These are phyloP conservation scores for Oenanthe oenanthe DNA, from an alignment of 2,113 vertebrate genomes.

Conservation along the genomic window DNA sequence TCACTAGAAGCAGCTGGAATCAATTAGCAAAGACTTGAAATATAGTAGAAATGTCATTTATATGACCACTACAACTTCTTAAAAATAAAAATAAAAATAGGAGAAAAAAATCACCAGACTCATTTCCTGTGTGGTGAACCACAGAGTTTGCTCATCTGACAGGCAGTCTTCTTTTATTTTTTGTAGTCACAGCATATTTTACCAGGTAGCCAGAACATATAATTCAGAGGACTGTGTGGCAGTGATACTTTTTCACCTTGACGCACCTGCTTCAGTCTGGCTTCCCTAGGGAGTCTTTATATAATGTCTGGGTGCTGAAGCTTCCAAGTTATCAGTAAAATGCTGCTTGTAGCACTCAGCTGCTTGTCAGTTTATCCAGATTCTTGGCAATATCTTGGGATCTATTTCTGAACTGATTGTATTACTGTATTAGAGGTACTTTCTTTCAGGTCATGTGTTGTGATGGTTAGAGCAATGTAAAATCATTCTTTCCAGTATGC, in stretches of 20 bases:
- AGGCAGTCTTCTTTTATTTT: neutral
- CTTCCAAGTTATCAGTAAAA: slow-evolving; percentile 35
- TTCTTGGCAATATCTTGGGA: neutral
- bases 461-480: neutral
- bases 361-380: slow-evolving; percentile 12
- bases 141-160: neutral
- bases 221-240: slow-evolving; percentile 1
- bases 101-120: neutral
- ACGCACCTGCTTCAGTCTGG: slow-evolving; percentile 13
- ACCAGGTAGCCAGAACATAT: neutral
- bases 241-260: slow-evolving; percentile 48
- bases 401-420: neutral
- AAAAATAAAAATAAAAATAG: neutral
- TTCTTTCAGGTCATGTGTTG: neutral
- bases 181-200: neutral
- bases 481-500: neutral
- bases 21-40: neutral
- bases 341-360: neutral
- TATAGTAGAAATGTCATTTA: neutral
- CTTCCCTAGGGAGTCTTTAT: slow-evolving; percentile 27
- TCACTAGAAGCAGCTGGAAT: neutral
- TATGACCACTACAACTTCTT: neutral
- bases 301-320: neutral
- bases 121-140: neutral
- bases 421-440: neutral